Evolutionary conservation across 2,888 invertebrate genomes (phyloP), one percentile per base, ranked within the genome.

Genomic region (Ceramica pisi): DNA sequence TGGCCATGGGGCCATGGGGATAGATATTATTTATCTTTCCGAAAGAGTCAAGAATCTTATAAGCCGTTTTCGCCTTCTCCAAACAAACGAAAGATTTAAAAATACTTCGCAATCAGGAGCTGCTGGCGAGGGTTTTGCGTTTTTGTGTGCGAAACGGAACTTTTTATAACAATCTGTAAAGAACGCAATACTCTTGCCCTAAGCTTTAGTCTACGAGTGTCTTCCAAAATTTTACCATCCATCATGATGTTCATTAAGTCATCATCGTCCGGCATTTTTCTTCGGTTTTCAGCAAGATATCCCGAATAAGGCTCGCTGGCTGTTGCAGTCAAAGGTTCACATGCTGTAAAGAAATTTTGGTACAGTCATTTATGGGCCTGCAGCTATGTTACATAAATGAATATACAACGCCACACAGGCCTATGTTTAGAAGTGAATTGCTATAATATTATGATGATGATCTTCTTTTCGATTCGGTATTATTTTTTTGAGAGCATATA

Each of bases 241-340:
- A 38, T 44, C 10, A 80, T 50, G 1, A 80, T 55, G 46, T 48
- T 67, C 23, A 55, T 50, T 2, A 81, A 19, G 16, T 77, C 80
- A 23, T 77, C 63, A 10, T 46, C n/a, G 1, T n/a, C 19, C 0
- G 19, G 21, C 26, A 48, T 50, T 14, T 5, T 3, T 46, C 26
- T 65, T 57, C 35, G 57, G 14, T 48, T 46, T 3, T 46, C 50
- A 46, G 9, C 12, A 10, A 55, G 16, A 5, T 26, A 23, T 5
- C 12, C 14, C 9, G 10, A 1, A 41, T 23, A n/a, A 19, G 56
- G 26, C 21, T 23, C 0, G 8, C 14, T 5, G 5, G 10, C 23
- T 16, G n/a, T 14, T 35, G 31, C 5, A 38, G n/a, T 16, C 14
- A 3, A n/a, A 56, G n/a, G 14, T 21, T 48, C 21, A 63, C 62